phyloP scores from a whole-genome alignment of 2,797 vertebrate genomes.

The Gambusia yucatana region DNA sequence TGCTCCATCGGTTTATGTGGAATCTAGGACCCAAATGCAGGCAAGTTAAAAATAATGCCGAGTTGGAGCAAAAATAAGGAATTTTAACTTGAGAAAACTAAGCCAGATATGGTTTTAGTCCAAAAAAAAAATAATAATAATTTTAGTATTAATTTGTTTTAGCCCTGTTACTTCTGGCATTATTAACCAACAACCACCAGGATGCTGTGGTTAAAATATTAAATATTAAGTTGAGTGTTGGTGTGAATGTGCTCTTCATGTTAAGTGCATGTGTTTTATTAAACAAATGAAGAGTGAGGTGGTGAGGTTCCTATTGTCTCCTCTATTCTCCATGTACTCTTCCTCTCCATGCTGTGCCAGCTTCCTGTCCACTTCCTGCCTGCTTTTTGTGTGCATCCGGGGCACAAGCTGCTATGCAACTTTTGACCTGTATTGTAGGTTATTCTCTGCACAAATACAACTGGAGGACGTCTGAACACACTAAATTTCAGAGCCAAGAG shows the following conservation, averaged over 20 bases:
- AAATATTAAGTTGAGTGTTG: not conserved
- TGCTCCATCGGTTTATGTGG: not conserved
- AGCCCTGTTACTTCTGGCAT: not conserved
- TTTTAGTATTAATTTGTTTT: not conserved
- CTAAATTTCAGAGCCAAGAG: conserved; percentile 15
- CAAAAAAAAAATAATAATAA: not conserved
- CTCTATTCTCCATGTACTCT: conserved; percentile 65
- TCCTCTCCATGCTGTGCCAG: conserved; percentile 68
- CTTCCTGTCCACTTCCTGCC: conserved; percentile 69
- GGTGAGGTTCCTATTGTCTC: conserved; percentile 43
- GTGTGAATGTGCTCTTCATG: not conserved
- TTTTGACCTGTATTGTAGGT: conserved; percentile 71
- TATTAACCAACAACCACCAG: not conserved
- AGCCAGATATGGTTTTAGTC: not conserved
- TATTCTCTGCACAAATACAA: conserved; percentile 63
- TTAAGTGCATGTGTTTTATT: conserved; percentile 17
- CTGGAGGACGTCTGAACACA: conserved; percentile 65
- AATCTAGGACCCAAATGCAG: not conserved
- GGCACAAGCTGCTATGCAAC: conserved; percentile 45
- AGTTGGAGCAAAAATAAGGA: not conserved
- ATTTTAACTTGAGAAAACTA: not conserved
- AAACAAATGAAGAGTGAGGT: conserved; percentile 25
- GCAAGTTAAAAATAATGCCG: not conserved
- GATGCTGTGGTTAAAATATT: not conserved
- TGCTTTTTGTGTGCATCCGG: conserved; percentile 57